These are phyloP conservation scores for Drosophila kurseongensis DNA, from an alignment of 1,140 invertebrate species.

Conservation along the genomic window DNA sequence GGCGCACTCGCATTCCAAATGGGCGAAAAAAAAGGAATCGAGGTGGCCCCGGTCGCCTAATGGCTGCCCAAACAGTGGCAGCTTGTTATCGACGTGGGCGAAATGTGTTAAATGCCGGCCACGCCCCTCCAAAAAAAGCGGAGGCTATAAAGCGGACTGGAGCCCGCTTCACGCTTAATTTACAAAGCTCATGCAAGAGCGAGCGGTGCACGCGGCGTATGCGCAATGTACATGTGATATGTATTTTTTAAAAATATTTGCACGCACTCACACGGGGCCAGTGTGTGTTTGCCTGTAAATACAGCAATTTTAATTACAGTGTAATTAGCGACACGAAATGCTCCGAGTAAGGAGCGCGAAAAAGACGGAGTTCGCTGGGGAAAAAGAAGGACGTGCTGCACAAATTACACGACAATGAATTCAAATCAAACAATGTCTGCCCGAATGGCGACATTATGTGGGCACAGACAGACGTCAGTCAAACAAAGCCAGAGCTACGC, in stretches of 20 bases:
- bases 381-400: constrained; percentile 38
- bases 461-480: constrained; percentile 50
- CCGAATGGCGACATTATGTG: constrained; percentile 75
- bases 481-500: constrained; percentile 23
- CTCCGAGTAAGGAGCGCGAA: constrained; percentile 39
- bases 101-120: constrained; percentile 75
- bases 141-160: constrained; percentile 2
- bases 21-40: constrained; percentile 35
- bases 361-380: constrained; percentile 6
- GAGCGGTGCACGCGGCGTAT: constrained; percentile 62
- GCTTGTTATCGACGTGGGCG: constrained; percentile 68
- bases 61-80: constrained; percentile 68
- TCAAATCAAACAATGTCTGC: constrained; percentile 80
- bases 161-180: constrained; percentile 64
- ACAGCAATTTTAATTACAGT: constrained; percentile 79
- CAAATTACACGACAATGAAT: constrained; percentile 77
- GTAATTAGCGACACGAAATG: constrained; percentile 78
- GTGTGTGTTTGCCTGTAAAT: constrained; percentile 58
- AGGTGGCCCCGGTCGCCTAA: constrained; percentile 36
- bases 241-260: constrained; percentile 70
- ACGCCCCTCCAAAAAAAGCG: constrained; percentile 48
- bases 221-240: constrained; percentile 58
- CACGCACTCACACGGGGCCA: constrained; percentile 55
- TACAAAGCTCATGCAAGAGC: constrained; percentile 69
- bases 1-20: constrained; percentile 60